Conservation (phyloP, 2,797 vertebrate species). For the Melanotaenia pygmaea region DNA sequence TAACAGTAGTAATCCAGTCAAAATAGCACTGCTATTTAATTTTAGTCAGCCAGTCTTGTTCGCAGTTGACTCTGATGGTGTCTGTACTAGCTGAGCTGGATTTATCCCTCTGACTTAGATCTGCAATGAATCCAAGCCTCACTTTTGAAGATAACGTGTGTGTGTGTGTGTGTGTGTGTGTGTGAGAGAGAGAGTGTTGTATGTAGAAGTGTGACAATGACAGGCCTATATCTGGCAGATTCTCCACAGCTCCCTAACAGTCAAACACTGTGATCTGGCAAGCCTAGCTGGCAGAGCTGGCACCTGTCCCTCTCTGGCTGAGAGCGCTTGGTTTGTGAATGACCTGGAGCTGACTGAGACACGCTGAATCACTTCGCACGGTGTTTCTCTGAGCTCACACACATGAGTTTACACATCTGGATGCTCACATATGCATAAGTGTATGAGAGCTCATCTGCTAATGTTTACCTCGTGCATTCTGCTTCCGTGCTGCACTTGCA, state of each 20-base stretch:
- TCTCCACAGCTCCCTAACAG: constrained; percentile 69
- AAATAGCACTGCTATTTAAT: constrained; percentile 58
- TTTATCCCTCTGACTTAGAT: constrained; percentile 67
- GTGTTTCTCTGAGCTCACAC: constrained; percentile 52
- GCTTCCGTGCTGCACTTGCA: constrained; percentile 22
- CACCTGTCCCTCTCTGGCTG: constrained; percentile 75
- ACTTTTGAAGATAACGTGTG: constrained; percentile 61
- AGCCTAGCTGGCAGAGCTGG: constrained; percentile 68
- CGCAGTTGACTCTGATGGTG: constrained; percentile 52
- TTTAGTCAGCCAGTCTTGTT: constrained; percentile 56
- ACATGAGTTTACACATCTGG: constrained; percentile 74
- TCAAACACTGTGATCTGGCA: constrained; percentile 78
- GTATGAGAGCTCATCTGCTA: constrained; percentile 44
- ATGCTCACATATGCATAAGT: constrained; percentile 24
- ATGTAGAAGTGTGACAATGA: constrained; percentile 56
- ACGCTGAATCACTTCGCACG: constrained; percentile 63
- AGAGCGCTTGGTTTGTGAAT: constrained; percentile 71
- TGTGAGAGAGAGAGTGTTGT: constrained; percentile 27
- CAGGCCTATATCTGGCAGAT: constrained; percentile 73
- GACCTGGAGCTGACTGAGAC: constrained; percentile 76
- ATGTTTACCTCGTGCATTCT: constrained; percentile 49
- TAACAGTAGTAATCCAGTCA: constrained; percentile 46
- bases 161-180: constrained; percentile 37
- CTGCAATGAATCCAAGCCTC: constrained; percentile 59
- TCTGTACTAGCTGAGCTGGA: constrained; percentile 65